Conservation (phyloP, 2,797 vertebrate species). For the Naso thynnoides region DNA sequence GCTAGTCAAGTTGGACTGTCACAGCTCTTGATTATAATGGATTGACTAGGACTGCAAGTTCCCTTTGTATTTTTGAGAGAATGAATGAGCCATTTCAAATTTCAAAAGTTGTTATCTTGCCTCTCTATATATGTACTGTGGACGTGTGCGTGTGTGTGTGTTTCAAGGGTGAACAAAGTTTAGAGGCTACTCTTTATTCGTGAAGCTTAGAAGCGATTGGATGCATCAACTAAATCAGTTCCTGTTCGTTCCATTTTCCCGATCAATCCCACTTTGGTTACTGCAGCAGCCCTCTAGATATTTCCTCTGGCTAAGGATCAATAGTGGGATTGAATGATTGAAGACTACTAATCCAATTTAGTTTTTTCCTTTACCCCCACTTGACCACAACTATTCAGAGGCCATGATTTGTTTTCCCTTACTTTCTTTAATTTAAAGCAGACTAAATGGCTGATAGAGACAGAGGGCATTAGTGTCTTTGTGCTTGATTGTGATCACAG, state of each 20-base stretch:
- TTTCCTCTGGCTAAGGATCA: constrained; percentile 67
- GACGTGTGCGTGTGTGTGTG: background rate
- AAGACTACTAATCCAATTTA: constrained; percentile 77
- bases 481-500: constrained; percentile 67
- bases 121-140: constrained; percentile 4
- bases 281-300: constrained; percentile 65
- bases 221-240: constrained; percentile 60
- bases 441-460: constrained; percentile 62
- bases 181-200: constrained; percentile 45
- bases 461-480: constrained; percentile 55
- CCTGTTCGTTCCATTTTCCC: constrained; percentile 55
- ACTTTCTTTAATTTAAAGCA: constrained; percentile 63
- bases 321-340: constrained; percentile 78
- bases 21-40: background rate
- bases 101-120: constrained; percentile 1
- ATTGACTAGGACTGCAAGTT: background rate
- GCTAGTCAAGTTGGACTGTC: background rate
- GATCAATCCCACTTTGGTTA: constrained; percentile 73
- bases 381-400: constrained; percentile 54
- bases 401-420: constrained; percentile 60
- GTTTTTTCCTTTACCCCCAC: constrained; percentile 37
- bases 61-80: background rate
- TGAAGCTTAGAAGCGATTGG: constrained; percentile 66
- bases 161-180: constrained; percentile 23
- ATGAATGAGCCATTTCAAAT: background rate